Evolutionary conservation across 2,888 invertebrate species (phyloP).

Genomic region (Prionchulus punctatus): DNA sequence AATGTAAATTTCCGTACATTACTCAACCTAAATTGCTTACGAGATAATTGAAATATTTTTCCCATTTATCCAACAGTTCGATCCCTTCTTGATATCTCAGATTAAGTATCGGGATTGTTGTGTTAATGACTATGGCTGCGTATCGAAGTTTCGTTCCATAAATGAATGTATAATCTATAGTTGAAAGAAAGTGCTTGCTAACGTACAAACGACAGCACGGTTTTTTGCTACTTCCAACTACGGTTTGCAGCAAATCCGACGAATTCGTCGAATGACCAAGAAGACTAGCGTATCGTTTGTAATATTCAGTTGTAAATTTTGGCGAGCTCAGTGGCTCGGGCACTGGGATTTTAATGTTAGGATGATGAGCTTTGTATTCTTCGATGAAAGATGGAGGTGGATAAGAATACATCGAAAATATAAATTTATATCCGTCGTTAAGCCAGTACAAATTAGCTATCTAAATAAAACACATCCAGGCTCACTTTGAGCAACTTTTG

Average conservation of each 20-base stretch:
- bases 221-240: too few species aligned
- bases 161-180: neutral
- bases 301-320: too few species aligned
- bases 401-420: neutral
- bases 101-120: conserved; percentile 19
- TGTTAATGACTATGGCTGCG: conserved; percentile 24
- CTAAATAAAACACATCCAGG: too few species aligned
- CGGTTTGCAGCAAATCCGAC: too few species aligned
- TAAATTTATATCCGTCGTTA: neutral
- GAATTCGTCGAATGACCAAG: too few species aligned
- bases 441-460: neutral
- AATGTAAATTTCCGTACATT: neutral
- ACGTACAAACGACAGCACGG: too few species aligned
- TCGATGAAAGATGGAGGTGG: neutral
- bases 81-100: conserved; percentile 22
- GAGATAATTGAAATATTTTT: conserved; percentile 18
- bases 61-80: conserved; percentile 22
- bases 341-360: too few species aligned
- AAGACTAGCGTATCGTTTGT: too few species aligned
- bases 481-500: too few species aligned
- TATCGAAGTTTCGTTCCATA: conserved; percentile 22
- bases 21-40: conserved; percentile 14
- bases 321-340: too few species aligned
- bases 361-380: too few species aligned
- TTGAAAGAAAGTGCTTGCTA: too few species aligned